These are phyloP conservation scores for human (Homo sapiens) DNA, from an alignment of 2,113 vertebrate genomes.

Conservation along the genomic window DNA sequence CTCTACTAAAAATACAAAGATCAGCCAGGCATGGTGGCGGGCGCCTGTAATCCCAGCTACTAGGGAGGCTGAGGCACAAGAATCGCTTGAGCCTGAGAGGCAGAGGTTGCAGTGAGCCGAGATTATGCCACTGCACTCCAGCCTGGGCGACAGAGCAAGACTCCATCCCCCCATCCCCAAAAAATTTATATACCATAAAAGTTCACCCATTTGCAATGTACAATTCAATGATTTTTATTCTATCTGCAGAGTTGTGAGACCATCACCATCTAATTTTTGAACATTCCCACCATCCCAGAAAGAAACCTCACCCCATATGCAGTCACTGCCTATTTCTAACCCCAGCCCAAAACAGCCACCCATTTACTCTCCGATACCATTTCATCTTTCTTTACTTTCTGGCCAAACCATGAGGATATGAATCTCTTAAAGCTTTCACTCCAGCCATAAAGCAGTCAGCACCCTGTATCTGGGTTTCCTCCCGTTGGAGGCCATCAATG, in stretches of 20 bases:
- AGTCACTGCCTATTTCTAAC: too few relatives aligned
- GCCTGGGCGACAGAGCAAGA: too few relatives aligned
- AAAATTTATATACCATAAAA: background rate
- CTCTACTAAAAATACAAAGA: too few relatives aligned
- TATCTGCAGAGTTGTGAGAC: background rate
- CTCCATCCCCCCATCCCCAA: too few relatives aligned
- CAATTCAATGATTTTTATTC: background rate
- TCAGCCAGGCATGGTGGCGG: too few relatives aligned
- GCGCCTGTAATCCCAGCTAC: too few relatives aligned
- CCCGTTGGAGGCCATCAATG: background rate
- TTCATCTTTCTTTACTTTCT: background rate
- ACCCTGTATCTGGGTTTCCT: rapidly evolving
- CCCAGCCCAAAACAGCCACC: background rate
- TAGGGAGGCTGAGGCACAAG: too few relatives aligned
- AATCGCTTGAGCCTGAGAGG: too few relatives aligned
- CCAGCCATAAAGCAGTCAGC: too few relatives aligned
- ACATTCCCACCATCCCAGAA: background rate
- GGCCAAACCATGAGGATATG: background rate
- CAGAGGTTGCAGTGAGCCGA: too few relatives aligned
- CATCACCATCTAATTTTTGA: background rate
- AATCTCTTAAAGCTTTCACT: background rate
- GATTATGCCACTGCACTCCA: too few relatives aligned
- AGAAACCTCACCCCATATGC: background rate
- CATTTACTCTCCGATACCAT: rapidly evolving
- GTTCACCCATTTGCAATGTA: background rate